Evolutionary conservation across 2,888 invertebrate genomes (phyloP).

Genomic region (Tillus elongatus): DNA sequence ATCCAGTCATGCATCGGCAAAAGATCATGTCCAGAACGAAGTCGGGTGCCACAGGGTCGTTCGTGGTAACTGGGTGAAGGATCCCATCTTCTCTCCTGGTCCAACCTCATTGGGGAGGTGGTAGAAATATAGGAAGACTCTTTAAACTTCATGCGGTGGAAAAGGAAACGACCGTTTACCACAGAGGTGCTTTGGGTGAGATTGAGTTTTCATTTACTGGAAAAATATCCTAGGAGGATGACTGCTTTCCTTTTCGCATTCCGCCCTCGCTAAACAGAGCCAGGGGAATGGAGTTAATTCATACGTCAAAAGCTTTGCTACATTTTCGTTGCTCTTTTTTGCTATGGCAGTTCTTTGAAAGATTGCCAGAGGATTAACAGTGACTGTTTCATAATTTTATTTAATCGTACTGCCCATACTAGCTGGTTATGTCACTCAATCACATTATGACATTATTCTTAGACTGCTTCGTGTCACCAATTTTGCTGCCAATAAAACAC

Average conservation of each 20-base stretch:
- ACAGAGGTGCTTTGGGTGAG: slow-evolving; percentile 10
- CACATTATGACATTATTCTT: slow-evolving; percentile 17
- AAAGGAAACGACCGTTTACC: slow-evolving; percentile 12
- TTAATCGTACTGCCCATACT: slow-evolving; percentile 16
- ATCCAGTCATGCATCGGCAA: no score
- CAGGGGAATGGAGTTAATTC: slow-evolving; percentile 19
- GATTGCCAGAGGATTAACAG: slow-evolving; percentile 18
- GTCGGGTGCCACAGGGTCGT: slow-evolving; percentile 7
- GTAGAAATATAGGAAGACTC: slow-evolving; percentile 5
- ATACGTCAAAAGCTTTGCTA: no score
- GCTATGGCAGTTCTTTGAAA: slow-evolving; percentile 18
- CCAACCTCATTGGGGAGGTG: slow-evolving; percentile 8
- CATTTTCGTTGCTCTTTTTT: slow-evolving; percentile 15
- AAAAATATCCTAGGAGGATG: no score
- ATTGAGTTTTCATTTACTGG: slow-evolving; percentile 6
- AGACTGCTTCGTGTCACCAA: slow-evolving; percentile 13
- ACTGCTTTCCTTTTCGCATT: no score
- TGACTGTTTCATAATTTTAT: slow-evolving; percentile 16
- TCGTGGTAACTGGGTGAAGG: not conserved
- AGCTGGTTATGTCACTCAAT: no score
- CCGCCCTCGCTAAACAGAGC: no score
- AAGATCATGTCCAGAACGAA: no score
- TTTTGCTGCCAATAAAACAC: slow-evolving; percentile 17
- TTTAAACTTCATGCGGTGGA: slow-evolving; percentile 13
- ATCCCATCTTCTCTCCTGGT: slow-evolving; percentile 3